These are phyloP conservation scores for Pseudococcus longispinus DNA, from an alignment of 2,888 invertebrate species.

Conservation along the genomic window DNA sequence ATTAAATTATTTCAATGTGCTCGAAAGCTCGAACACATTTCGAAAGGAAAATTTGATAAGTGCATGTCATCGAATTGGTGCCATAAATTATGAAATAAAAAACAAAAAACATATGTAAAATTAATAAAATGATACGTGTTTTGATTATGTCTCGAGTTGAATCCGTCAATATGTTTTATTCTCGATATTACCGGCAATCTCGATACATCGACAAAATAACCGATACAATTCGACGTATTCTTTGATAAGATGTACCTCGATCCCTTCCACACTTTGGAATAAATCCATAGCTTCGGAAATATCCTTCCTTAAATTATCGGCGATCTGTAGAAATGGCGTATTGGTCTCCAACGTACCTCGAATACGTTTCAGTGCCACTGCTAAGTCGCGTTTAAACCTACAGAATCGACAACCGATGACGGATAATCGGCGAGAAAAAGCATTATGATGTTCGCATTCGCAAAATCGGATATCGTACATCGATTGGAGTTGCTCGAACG, in stretches of 20 bases:
- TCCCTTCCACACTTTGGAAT: constrained; percentile 48
- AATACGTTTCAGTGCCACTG: constrained; percentile 32
- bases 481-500: constrained; percentile 46
- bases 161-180: neutral
- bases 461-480: constrained; percentile 47
- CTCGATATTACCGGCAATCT: constrained; percentile 37
- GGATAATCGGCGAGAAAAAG: constrained; percentile 41
- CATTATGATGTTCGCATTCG: constrained; percentile 50
- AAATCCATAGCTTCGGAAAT: constrained; percentile 45
- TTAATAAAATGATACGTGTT: neutral
- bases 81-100: neutral
- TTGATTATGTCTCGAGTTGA: neutral
- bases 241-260: constrained; percentile 50
- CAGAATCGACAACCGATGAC: constrained; percentile 44
- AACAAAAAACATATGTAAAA: neutral
- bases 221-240: constrained; percentile 51
- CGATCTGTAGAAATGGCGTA: constrained; percentile 11
- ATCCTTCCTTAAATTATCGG: constrained; percentile 26
- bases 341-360: constrained; percentile 1
- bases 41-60: neutral
- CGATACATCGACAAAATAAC: constrained; percentile 43
- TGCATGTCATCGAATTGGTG: neutral
- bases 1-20: neutral
- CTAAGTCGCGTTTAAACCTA: constrained; percentile 49
- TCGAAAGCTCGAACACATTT: neutral